These are phyloP conservation scores for Mesocricetus auratus DNA, from an alignment of 2,113 vertebrate genomes.

Conservation along the genomic window DNA sequence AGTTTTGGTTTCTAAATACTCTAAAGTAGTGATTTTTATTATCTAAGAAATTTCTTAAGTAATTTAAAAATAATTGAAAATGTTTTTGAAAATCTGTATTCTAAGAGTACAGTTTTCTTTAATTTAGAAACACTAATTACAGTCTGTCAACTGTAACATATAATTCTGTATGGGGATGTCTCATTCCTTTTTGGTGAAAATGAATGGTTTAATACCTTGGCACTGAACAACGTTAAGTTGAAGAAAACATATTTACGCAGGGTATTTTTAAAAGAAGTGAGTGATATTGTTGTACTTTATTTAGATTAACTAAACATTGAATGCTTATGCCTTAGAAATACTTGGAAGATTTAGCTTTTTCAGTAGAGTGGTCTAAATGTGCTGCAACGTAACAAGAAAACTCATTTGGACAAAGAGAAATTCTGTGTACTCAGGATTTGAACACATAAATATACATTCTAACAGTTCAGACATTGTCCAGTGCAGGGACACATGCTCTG, in stretches of 20 bases:
- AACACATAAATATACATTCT: neutral
- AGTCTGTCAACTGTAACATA: constrained; percentile 8
- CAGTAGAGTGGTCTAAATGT: neutral
- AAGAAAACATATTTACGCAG: constrained; percentile 2
- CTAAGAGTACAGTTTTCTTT: constrained; percentile 45
- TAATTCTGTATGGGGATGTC: constrained; percentile 16
- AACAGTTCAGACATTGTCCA: neutral
- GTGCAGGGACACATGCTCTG: neutral
- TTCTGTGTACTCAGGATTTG: neutral
- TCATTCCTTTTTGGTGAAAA: constrained; percentile 64
- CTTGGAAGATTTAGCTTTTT: neutral
- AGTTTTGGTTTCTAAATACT: constrained; percentile 32
- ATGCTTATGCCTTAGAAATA: constrained; percentile 9
- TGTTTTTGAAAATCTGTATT: constrained; percentile 42
- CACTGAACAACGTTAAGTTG: constrained; percentile 14
- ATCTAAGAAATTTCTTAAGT: constrained; percentile 41
- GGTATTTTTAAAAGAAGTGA: neutral
- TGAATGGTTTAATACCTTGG: neutral
- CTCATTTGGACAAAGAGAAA: neutral
- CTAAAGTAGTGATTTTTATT: constrained; percentile 12
- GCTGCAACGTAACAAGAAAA: neutral
- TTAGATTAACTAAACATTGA: neutral
- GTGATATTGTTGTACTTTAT: neutral
- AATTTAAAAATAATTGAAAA: constrained; percentile 57
- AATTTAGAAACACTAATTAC: constrained; percentile 62